Evolutionary conservation across 2,888 invertebrate genomes (phyloP).

Genomic region (Cheilosia grossa): DNA sequence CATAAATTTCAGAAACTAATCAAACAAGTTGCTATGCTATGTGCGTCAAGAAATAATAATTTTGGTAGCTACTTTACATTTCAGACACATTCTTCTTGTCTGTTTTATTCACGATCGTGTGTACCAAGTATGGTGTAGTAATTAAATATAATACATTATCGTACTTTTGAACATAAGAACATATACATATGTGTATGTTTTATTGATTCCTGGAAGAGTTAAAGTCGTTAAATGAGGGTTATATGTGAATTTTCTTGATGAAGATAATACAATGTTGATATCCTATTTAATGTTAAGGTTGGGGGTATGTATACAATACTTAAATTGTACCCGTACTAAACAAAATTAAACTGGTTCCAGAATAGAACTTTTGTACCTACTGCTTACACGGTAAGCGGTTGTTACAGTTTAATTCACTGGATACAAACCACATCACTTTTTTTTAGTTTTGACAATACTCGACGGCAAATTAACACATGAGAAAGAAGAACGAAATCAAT

Average conservation of each 20-base stretch:
- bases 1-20: neutral
- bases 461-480: too few relatives aligned
- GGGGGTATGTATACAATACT: neutral
- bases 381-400: too few relatives aligned
- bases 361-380: too few relatives aligned
- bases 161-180: slow-evolving; percentile 24
- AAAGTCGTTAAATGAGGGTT: neutral
- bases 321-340: neutral
- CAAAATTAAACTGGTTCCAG: too few relatives aligned
- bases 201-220: slow-evolving; percentile 50
- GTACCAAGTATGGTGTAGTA: slow-evolving; percentile 29
- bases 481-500: too few relatives aligned
- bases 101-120: slow-evolving; percentile 22
- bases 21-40: slow-evolving; percentile 11
- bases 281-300: slow-evolving; percentile 7
- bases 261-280: neutral
- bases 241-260: slow-evolving; percentile 15
- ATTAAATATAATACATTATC: slow-evolving; percentile 39
- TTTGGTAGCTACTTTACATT: slow-evolving; percentile 26
- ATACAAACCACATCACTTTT: too few relatives aligned
- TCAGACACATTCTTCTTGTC: slow-evolving; percentile 30
- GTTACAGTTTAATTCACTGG: too few relatives aligned
- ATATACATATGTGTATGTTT: slow-evolving; percentile 13
- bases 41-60: slow-evolving; percentile 9
- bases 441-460: too few relatives aligned